Conservation (phyloP, 2,797 vertebrate species). For the Crax fasciolata region DNA sequence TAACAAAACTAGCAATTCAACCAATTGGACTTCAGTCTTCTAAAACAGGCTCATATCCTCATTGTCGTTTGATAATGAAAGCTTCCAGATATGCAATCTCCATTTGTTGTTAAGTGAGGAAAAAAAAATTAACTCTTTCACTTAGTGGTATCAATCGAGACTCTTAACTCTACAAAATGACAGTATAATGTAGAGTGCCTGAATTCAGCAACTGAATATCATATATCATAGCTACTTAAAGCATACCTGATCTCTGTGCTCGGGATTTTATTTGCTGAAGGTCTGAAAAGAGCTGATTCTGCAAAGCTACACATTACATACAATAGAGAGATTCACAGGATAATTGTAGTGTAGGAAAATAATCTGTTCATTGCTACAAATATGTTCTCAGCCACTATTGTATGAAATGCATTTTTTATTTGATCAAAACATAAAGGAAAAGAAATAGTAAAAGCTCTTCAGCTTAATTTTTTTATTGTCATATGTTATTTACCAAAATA, state of each 20-base stretch:
- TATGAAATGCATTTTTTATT: not conserved
- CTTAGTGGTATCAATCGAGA: not conserved
- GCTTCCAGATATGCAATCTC: not conserved
- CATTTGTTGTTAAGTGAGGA: not conserved
- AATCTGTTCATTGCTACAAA: not conserved
- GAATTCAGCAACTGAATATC: slow-evolving; percentile 11
- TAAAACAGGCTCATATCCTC: not conserved
- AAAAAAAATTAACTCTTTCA: not conserved
- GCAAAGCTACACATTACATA: not conserved
- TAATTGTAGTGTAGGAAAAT: slow-evolving; percentile 8
- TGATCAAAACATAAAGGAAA: not conserved
- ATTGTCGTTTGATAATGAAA: slow-evolving; percentile 8
- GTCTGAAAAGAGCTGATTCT: not conserved
- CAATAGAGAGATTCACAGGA: not conserved
- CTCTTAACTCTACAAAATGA: not conserved
- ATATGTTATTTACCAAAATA: not conserved
- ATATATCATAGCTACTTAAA: not conserved
- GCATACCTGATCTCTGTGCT: not conserved
- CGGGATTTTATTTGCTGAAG: slow-evolving; percentile 10
- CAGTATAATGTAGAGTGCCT: not conserved
- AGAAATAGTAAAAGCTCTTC: not conserved
- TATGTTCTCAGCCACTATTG: not conserved
- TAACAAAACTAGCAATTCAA: slow-evolving; percentile 2
- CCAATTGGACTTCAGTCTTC: not conserved
- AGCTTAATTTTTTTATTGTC: not conserved